These are phyloP conservation scores for Eilema griseolum DNA, from an alignment of 2,888 invertebrate species.

Conservation along the genomic window DNA sequence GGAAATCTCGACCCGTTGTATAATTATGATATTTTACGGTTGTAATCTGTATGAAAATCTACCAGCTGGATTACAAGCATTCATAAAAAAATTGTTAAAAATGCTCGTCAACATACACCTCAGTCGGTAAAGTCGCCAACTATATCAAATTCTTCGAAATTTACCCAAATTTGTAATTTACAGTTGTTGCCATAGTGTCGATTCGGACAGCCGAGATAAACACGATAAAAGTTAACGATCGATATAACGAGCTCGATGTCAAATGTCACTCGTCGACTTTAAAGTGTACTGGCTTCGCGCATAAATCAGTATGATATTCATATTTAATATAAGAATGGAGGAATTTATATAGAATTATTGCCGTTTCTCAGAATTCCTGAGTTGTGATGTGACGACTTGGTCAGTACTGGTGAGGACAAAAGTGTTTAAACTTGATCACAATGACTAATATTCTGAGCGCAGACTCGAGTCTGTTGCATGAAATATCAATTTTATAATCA, in stretches of 20 bases:
- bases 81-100: not conserved
- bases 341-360: slow-evolving; percentile 73
- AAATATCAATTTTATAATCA: no score
- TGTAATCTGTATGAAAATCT: no score
- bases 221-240: slow-evolving; percentile 47
- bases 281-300: slow-evolving; percentile 53
- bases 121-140: not conserved
- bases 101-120: not conserved
- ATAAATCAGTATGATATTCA: slow-evolving; percentile 77
- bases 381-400: slow-evolving; percentile 63
- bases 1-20: no score
- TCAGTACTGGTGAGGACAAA: slow-evolving; percentile 48
- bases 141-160: not conserved
- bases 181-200: slow-evolving; percentile 40
- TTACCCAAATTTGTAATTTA: slow-evolving; percentile 32
- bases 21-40: no score
- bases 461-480: no score
- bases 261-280: slow-evolving; percentile 62
- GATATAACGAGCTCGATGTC: slow-evolving; percentile 50
- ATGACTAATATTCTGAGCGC: not conserved
- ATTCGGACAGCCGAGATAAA: slow-evolving; percentile 46
- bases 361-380: slow-evolving; percentile 72
- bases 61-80: no score
- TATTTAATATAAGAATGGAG: slow-evolving; percentile 74
- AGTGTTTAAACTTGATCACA: slow-evolving; percentile 30